Conservation (phyloP, 2,888 invertebrate genomes). For the Dyspetes luteomarginatus region DNA sequence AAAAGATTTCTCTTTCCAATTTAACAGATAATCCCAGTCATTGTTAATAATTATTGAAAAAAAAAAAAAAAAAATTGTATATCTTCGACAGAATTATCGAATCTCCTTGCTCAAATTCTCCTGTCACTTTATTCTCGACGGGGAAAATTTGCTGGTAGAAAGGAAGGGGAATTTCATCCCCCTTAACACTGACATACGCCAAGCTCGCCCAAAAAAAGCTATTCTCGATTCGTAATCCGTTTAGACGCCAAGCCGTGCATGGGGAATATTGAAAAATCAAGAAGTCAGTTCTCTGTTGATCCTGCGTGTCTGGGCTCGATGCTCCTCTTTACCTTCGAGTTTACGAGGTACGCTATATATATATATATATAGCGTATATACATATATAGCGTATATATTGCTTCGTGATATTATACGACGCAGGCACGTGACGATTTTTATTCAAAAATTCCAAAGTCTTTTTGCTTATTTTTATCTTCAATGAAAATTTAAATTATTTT, state of each 20-base stretch:
- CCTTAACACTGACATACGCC: slow-evolving; percentile 53
- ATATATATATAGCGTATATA: no score
- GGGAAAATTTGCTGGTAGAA: background rate
- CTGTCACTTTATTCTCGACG: background rate
- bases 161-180: slow-evolving; percentile 41
- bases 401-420: background rate
- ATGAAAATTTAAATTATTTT: background rate
- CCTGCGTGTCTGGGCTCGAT: background rate
- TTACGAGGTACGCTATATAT: no score
- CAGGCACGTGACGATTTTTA: background rate
- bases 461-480: background rate
- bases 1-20: no score
- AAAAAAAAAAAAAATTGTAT: slow-evolving; percentile 53
- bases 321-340: background rate
- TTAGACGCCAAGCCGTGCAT: slow-evolving; percentile 75
- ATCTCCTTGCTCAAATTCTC: slow-evolving; percentile 58
- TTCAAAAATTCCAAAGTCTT: no score
- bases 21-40: no score
- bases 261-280: slow-evolving; percentile 78
- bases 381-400: no score
- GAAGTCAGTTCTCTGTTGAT: slow-evolving; percentile 28
- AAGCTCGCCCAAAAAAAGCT: slow-evolving; percentile 75
- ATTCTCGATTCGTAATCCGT: slow-evolving; percentile 78
- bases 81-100: slow-evolving; percentile 75
- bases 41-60: no score